Evolutionary conservation across 2,888 invertebrate species (phyloP).

Genomic region (Drosophila neotestacea): DNA sequence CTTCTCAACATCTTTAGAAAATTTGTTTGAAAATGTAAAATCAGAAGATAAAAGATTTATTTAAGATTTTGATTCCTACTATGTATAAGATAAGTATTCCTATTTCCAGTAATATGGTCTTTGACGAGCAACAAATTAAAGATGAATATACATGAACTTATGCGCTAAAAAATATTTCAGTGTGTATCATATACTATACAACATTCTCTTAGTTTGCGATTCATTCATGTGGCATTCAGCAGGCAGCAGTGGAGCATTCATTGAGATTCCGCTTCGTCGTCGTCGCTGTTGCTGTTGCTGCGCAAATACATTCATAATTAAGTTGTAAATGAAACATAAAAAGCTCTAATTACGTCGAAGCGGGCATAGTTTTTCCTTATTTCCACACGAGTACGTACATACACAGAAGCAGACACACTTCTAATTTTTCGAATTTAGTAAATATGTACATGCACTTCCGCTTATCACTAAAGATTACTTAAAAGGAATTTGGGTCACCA

Average conservation of each 20-base stretch:
- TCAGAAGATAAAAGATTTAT: too few relatives aligned
- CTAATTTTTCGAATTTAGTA: conserved; percentile 63
- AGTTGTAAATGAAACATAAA: conserved; percentile 77
- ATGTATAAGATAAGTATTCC: too few relatives aligned
- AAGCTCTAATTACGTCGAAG: conserved; percentile 73
- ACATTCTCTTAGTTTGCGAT: conserved; percentile 24
- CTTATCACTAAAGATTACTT: conserved; percentile 74
- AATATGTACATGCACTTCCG: conserved; percentile 66
- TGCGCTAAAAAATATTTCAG: too few relatives aligned
- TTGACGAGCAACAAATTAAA: too few relatives aligned
- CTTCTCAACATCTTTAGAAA: too few relatives aligned
- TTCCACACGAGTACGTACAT: conserved; percentile 17
- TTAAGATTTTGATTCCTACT: too few relatives aligned
- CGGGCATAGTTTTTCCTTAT: conserved; percentile 48
- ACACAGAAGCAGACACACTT: conserved; percentile 36
- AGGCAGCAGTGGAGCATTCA: conserved; percentile 48
- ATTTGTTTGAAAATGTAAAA: too few relatives aligned
- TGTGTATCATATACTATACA: background rate
- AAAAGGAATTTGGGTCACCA: conserved; percentile 70
- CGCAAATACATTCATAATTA: conserved; percentile 77
- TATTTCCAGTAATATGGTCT: too few relatives aligned
- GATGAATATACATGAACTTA: too few relatives aligned
- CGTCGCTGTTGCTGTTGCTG: conserved; percentile 45
- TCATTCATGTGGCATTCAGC: conserved; percentile 36
- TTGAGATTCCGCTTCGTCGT: conserved; percentile 29